phyloP scores from a whole-genome alignment of 2,888 invertebrate genomes.

The Cryptocephalus primarius region DNA sequence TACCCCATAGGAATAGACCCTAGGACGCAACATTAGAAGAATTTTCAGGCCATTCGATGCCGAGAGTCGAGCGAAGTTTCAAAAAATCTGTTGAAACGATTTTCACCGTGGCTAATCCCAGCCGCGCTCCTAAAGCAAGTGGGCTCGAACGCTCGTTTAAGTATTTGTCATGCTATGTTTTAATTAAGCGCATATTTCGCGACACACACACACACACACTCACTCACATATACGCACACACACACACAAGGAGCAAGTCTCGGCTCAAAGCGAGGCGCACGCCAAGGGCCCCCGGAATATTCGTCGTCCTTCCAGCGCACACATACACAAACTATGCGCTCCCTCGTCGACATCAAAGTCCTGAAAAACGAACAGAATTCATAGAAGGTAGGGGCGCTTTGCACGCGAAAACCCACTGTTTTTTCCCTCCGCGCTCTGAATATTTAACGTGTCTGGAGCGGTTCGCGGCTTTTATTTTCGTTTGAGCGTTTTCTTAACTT shows the following conservation, averaged over 20 bases:
- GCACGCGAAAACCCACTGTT: slow-evolving; percentile 3
- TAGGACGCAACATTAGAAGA: too few species aligned
- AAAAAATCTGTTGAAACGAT: slow-evolving; percentile 4
- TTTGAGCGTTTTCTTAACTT: slow-evolving; percentile 8
- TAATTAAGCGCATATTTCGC: slow-evolving; percentile 35
- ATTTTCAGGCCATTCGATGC: too few species aligned
- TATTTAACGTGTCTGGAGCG: slow-evolving; percentile 12
- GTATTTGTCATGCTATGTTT: slow-evolving; percentile 37
- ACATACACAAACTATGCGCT: slow-evolving; percentile 15
- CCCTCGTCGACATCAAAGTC: slow-evolving; percentile 4
- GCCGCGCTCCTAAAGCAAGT: too few species aligned
- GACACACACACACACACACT: slow-evolving; percentile 11
- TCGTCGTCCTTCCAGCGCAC: slow-evolving; percentile 3
- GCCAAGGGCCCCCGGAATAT: slow-evolving; percentile 20
- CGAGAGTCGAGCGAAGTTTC: too few species aligned
- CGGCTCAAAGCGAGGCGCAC: slow-evolving; percentile 26
- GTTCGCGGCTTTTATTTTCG: slow-evolving; percentile 8
- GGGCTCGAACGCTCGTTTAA: slow-evolving; percentile 24
- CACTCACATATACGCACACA: slow-evolving; percentile 18
- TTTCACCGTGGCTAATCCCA: too few species aligned
- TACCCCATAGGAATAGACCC: too few species aligned
- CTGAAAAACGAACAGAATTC: slow-evolving; percentile 24
- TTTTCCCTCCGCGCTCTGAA: slow-evolving; percentile 7
- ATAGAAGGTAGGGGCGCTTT: slow-evolving; percentile 7
- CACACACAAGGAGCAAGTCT: slow-evolving; percentile 23